Evolutionary conservation across 2,888 invertebrate genomes (phyloP), one percentile per base, ranked within the genome.

Genomic region (Amblyjoppa proteus): DNA sequence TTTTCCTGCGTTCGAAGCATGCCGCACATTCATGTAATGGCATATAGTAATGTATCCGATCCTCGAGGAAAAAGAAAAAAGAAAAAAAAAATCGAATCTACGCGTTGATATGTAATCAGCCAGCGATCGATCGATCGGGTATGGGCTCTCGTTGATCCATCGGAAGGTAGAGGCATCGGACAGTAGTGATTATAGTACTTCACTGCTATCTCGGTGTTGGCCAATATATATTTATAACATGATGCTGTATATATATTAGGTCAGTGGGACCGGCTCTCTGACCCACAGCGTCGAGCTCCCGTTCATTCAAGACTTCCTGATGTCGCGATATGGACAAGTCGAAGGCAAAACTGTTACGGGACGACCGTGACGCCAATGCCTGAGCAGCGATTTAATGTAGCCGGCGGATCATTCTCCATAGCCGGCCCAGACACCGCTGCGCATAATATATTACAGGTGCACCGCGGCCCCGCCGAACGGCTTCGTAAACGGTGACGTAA

Each of bases 241-340:
- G 38, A 66, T 5, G 28, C 49, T 41, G 64, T n/a, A 31, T 49
- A 79, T 71, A 34, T 82, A 85, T 79, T 76, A 79, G 85, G 82
- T 85, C 79, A 85, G 75, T 85, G 75, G 82, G 49, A 71, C 82
- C 66, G 74, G 74, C 70, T 49, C 71, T 66, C 73, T 85, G 82
- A 79, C 85, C 82, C 68, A 76, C 38, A 75, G 58, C 49, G 71
- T 66, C 81, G 56, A 16, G 20, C 34, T 28, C 41, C 31, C 58
- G 75, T 85, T 79, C 74, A 79, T 82, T 85, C 75, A 82, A 53
- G 34, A 79, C 82, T 82, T 82, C 82, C 85, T 82, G 71, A 75
- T 66, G 78, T 25, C 73, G 69, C 16, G 64, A 34, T 64, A 79
- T 79, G 71, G 69, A 71, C 53, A 74, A 79, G 79, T 28, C 45